Percentiles rank a stretch among this genome's conserved stretches.
These are phyloP conservation scores for Halocaridina rubra DNA, from an alignment of 2,888 invertebrate genomes.

Conservation along the genomic window DNA sequence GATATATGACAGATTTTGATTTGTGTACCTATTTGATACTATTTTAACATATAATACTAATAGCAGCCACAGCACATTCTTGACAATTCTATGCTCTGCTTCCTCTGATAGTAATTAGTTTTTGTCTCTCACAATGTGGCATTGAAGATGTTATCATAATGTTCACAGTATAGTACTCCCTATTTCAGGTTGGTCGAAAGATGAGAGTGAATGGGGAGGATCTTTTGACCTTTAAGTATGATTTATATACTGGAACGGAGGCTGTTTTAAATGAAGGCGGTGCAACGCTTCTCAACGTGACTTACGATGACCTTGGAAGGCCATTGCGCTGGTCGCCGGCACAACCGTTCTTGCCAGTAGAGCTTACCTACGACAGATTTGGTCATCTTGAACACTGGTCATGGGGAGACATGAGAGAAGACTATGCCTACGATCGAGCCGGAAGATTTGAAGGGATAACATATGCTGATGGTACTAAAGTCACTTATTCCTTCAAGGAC, in stretches of 20 bases:
- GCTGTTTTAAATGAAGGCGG: constrained; percentile 73
- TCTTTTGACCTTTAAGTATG: constrained; percentile 92
- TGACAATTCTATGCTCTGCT: too few species aligned
- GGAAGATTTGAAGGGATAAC: constrained; percentile 90
- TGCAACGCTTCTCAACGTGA: constrained; percentile 61
- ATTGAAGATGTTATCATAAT: too few species aligned
- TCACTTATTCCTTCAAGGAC: constrained; percentile 92
- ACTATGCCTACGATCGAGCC: constrained; percentile 89
- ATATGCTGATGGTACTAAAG: constrained; percentile 89
- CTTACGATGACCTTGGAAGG: constrained; percentile 62
- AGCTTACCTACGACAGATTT: constrained; percentile 80
- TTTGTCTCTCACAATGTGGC: too few species aligned
- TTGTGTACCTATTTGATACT: too few species aligned
- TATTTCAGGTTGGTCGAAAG: constrained; percentile 64
- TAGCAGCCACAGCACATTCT: too few species aligned
- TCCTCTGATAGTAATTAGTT: too few species aligned
- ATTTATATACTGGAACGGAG: constrained; percentile 89
- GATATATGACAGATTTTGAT: too few species aligned
- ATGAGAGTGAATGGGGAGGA: constrained; percentile 88
- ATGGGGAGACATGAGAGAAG: constrained; percentile 91
- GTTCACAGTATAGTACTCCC: too few species aligned
- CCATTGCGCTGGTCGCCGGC: constrained; percentile 60
- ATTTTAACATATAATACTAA: too few species aligned
- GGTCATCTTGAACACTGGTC: constrained; percentile 90
- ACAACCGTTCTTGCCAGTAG: constrained; percentile 56